phyloP scores from a whole-genome alignment of 2,888 invertebrate genomes.

The Euzophera pinguis region DNA sequence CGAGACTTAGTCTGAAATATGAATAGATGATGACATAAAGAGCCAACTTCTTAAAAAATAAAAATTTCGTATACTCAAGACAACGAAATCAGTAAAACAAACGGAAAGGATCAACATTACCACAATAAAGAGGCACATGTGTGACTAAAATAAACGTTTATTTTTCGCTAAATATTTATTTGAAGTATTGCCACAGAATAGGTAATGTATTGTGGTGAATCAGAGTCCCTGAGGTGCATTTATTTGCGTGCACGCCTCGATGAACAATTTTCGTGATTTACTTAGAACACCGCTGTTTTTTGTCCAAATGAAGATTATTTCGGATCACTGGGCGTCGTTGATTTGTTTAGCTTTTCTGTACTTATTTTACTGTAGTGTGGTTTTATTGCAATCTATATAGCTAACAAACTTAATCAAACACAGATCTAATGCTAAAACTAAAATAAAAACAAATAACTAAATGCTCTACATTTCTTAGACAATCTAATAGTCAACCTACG shows the following conservation, averaged over 20 bases:
- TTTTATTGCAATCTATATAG: no score
- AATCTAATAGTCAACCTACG: no score
- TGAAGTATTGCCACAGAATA: constrained; percentile 51
- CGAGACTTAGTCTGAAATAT: no score
- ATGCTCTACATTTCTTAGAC: no score
- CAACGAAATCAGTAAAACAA: constrained; percentile 4
- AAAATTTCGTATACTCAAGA: not conserved
- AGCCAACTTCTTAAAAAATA: constrained; percentile 14
- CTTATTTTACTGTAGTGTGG: no score
- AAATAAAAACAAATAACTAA: no score
- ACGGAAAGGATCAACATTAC: constrained; percentile 14
- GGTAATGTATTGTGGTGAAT: constrained; percentile 61
- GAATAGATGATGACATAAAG: no score
- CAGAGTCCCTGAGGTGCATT: constrained; percentile 63
- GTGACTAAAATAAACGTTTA: constrained; percentile 47
- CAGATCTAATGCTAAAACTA: no score
- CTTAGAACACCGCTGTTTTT: constrained; percentile 20
- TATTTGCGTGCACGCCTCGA: constrained; percentile 63
- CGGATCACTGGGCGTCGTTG: constrained; percentile 23
- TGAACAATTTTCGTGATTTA: constrained; percentile 60
- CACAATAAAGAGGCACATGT: constrained; percentile 31
- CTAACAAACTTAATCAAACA: no score
- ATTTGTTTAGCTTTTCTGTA: not conserved
- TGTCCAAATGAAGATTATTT: constrained; percentile 16
- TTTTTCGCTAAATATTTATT: constrained; percentile 55